Percentiles rank a stretch among this genome's conserved stretches.
These are phyloP conservation scores for Hetaerina titia DNA, from an alignment of 2,888 invertebrate species.

Conservation along the genomic window DNA sequence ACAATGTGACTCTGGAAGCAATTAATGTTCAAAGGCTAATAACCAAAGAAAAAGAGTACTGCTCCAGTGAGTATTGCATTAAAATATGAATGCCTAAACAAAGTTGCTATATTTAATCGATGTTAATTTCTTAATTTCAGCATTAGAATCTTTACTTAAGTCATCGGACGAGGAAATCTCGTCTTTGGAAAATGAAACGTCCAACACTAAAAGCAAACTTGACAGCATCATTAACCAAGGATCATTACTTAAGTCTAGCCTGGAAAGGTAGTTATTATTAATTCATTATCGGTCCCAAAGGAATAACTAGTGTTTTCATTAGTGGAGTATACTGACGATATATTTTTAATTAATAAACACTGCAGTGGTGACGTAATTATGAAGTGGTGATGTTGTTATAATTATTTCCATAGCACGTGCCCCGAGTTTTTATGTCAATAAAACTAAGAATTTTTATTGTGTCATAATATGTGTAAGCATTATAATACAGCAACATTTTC, in stretches of 20 bases:
- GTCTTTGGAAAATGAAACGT: slow-evolving; percentile 10
- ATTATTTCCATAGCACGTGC: no score
- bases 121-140: neutral
- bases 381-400: no score
- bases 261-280: slow-evolving; percentile 8
- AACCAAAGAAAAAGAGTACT: slow-evolving; percentile 49
- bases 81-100: neutral
- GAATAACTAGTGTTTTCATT: no score
- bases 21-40: slow-evolving; percentile 50
- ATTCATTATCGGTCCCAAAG: no score
- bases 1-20: slow-evolving; percentile 41
- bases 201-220: neutral
- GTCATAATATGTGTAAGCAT: no score
- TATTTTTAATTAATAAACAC: no score
- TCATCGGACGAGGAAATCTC: neutral
- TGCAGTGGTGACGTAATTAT: no score
- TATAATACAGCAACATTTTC: no score
- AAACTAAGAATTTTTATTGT: no score
- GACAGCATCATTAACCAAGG: neutral
- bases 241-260: slow-evolving; percentile 15
- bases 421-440: no score
- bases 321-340: no score
- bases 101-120: no score
- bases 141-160: neutral
- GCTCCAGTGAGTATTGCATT: neutral